phyloP scores from a whole-genome alignment of 2,797 vertebrate species.

The Psittacula derbiana region DNA sequence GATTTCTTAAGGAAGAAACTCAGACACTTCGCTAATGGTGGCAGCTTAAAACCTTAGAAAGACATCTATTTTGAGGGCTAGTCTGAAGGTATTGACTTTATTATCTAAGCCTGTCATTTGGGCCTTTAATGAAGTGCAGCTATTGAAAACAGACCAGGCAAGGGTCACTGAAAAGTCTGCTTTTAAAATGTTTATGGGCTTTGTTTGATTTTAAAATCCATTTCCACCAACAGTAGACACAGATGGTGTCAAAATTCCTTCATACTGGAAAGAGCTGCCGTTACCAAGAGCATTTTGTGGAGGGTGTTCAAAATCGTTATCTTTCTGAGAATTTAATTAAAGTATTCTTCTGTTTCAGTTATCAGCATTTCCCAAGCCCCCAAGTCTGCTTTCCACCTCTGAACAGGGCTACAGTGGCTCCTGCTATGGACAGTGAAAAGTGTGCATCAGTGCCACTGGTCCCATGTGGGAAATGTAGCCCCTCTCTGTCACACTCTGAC shows the following conservation, averaged over 20 bases:
- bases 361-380: neutral
- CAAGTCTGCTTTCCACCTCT: neutral
- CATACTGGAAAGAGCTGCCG: neutral
- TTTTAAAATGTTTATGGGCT: neutral
- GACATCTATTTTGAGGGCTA: neutral
- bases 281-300: accelerated
- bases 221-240: neutral
- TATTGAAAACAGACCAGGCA: neutral
- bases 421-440: neutral
- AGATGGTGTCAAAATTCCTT: neutral
- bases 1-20: neutral
- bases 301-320: neutral
- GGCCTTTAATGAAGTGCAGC: neutral
- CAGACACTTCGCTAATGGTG: neutral
- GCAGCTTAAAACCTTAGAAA: neutral
- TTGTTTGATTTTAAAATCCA: neutral
- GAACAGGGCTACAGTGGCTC: neutral
- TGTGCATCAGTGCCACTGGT: accelerated
- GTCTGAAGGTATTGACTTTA: neutral
- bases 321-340: neutral
- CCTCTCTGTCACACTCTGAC: neutral
- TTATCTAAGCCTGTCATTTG: neutral
- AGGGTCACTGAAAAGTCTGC: neutral
- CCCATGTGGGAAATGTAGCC: neutral
- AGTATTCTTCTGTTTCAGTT: neutral